phyloP scores from a whole-genome alignment of 1,140 invertebrate species.

The Hydropsyche tenuis region DNA sequence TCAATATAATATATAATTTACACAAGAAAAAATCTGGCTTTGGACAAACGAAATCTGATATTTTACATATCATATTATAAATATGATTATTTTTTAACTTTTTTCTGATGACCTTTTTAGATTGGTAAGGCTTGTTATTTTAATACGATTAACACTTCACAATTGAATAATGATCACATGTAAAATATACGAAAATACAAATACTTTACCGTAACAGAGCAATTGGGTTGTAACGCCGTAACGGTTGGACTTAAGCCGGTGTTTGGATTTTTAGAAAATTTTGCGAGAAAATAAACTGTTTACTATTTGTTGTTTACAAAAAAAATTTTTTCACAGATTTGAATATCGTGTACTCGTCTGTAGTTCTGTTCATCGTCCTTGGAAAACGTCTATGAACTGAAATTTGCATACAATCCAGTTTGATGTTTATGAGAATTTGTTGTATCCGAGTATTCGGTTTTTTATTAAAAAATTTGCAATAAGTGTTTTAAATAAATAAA shows the following conservation, averaged over 20 bases:
- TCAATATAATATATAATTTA: no score
- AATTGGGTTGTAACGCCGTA: slow-evolving; percentile 34
- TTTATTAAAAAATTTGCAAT: no score
- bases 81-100: no score
- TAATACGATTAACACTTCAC: slow-evolving; percentile 32
- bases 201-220: slow-evolving; percentile 32
- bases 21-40: no score
- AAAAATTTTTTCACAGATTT: neutral
- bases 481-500: no score
- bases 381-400: neutral
- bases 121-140: neutral
- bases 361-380: neutral
- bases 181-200: slow-evolving; percentile 37
- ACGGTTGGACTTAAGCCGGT: slow-evolving; percentile 26
- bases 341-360: neutral
- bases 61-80: no score
- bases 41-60: no score
- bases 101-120: no score
- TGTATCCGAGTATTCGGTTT: neutral
- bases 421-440: neutral
- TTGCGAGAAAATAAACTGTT: slow-evolving; percentile 9
- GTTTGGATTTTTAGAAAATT: neutral
- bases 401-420: slow-evolving; percentile 19
- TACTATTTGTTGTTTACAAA: neutral
- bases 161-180: slow-evolving; percentile 25